Evolutionary conservation across 1,140 invertebrate genomes (phyloP), one percentile per base, ranked within the genome.

Genomic region (Amphibalanus amphitrite): DNA sequence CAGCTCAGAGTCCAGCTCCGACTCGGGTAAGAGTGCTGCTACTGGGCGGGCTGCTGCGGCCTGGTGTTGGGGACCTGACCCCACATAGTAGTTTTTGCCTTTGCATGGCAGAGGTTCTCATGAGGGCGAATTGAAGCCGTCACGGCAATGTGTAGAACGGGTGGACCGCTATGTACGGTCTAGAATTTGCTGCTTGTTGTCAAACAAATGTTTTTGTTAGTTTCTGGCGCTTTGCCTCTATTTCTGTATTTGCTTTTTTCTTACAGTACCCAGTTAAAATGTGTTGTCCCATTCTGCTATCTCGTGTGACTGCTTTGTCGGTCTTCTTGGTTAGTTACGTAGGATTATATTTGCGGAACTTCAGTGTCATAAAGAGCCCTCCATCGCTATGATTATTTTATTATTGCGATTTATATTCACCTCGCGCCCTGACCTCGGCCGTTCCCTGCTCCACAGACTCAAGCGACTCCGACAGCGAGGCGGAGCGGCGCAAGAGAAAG

Each of bases 391-490:
- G 25, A 29, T 29, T 10, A 13, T 38, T 69, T 23, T 29, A 10
- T 69, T 10, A 13, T 69, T 29, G 13, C 23, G 70, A n/a, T 47
- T 23, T 71, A 15, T 30, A 28, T 30, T 75, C 73, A 1, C 15
- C 28, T 69, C 28, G 64, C 67, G 73, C 72, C 30, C 73, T 74
- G 67, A 67, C 73, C 26, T 72, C 69, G 59, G 71, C 68, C 3
- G 75, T 75, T 23, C 75, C 75, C 15, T 77, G 75, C 0, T 69
- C 59, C 26, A 75, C 75, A 29, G 79, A 79, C 70, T 81, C 80
- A 28, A 79, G 78, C 75, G 78, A 80, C 79, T 74, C 78, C 72
- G 72, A 73, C 40, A 77, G 74, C 40, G 67, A 70, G 33, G 25
- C 28, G 26, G 30, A 59, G 33, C 67, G 40, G 30, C 33, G 70